These are phyloP conservation scores for Emydoidea blandingii DNA, from an alignment of 2,797 vertebrate species.

Conservation along the genomic window DNA sequence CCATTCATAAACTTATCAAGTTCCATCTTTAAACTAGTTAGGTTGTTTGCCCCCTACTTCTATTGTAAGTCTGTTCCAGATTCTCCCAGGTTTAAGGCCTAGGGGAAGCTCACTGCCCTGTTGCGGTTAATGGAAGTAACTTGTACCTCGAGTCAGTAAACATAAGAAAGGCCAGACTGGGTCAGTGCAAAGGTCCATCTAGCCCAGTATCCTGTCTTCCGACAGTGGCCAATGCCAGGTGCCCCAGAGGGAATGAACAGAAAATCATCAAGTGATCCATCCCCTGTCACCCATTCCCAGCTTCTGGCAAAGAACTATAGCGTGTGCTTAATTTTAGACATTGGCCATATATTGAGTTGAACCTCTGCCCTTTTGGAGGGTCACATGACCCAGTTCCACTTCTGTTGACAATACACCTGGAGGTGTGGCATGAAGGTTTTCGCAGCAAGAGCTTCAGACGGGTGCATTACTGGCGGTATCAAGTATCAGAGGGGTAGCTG, in stretches of 20 bases:
- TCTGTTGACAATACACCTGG: neutral
- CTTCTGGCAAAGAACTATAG: neutral
- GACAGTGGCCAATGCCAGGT: too few species aligned
- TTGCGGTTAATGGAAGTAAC: neutral
- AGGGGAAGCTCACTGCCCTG: neutral
- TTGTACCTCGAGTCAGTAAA: neutral
- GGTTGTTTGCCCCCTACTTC: neutral
- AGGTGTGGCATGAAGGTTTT: neutral
- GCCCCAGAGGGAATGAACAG: too few species aligned
- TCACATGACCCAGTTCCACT: neutral
- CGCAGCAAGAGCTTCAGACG: neutral
- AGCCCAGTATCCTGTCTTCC: too few species aligned
- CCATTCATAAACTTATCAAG: neutral
- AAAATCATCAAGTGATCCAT: too few species aligned
- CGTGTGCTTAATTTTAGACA: rapidly evolving
- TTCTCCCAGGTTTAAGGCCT: neutral
- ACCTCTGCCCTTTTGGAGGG: neutral
- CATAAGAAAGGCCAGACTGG: too few species aligned
- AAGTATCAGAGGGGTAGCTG: neutral
- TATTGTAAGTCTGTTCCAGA: neutral
- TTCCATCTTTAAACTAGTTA: neutral
- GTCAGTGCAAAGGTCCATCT: too few species aligned
- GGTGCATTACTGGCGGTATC: neutral
- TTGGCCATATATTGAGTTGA: neutral
- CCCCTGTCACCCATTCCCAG: too few species aligned